Evolutionary conservation across 1,140 invertebrate genomes (phyloP).

Genomic region (Orussus abietinus): DNA sequence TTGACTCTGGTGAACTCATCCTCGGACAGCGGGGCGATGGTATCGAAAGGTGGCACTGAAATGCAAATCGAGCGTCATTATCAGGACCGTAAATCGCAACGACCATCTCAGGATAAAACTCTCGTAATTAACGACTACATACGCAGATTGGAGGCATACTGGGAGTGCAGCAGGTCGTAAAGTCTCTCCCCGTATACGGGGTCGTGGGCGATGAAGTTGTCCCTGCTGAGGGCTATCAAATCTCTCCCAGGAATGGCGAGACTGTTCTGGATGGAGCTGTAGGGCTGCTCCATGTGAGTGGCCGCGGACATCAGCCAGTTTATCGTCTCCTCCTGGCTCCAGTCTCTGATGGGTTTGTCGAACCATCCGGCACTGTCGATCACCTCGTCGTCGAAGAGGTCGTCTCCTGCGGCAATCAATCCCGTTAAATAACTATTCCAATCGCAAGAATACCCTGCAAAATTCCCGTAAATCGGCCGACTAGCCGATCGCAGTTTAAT

Average conservation of each 20-base stretch:
- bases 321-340: constrained; percentile 57
- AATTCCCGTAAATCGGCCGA: too few relatives aligned
- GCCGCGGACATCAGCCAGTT: constrained; percentile 55
- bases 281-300: constrained; percentile 43
- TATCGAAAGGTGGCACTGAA: constrained; percentile 32
- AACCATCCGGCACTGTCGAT: constrained; percentile 51
- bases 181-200: constrained; percentile 49
- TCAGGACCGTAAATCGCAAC: too few relatives aligned
- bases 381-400: constrained; percentile 26
- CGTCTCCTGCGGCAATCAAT: neutral
- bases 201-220: constrained; percentile 51
- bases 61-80: constrained; percentile 8
- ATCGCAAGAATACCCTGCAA: too few relatives aligned
- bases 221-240: constrained; percentile 45
- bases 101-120: too few relatives aligned
- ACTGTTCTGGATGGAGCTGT: constrained; percentile 52
- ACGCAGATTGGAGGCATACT: constrained; percentile 41
- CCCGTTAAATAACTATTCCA: too few relatives aligned
- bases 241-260: constrained; percentile 50
- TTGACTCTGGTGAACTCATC: constrained; percentile 48
- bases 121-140: constrained; percentile 23
- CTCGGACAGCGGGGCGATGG: constrained; percentile 38
- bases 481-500: too few relatives aligned
- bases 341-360: constrained; percentile 51
- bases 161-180: constrained; percentile 49